Percentiles rank a stretch among this genome's conserved stretches.
These are phyloP conservation scores for Volucella inanis DNA, from an alignment of 2,888 invertebrate species.

Conservation along the genomic window DNA sequence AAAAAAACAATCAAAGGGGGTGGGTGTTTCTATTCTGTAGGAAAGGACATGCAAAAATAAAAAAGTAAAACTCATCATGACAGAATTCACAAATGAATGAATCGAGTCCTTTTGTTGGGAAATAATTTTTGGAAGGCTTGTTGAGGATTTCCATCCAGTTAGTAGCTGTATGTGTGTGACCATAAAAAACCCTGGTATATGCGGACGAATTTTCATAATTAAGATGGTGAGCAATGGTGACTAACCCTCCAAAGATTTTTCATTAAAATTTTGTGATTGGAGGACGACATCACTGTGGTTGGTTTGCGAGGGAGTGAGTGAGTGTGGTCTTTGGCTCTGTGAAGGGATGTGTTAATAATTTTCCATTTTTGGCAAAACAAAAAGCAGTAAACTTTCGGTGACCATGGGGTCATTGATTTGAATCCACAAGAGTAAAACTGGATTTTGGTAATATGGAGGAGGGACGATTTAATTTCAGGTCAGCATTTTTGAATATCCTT, in stretches of 20 bases:
- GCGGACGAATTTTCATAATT: slow-evolving; percentile 68
- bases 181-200: slow-evolving; percentile 3
- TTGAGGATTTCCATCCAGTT: slow-evolving; percentile 39
- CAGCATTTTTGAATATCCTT: slow-evolving; percentile 35
- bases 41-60: slow-evolving; percentile 44
- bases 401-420: slow-evolving; percentile 54
- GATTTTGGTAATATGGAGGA: not conserved
- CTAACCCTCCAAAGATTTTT: slow-evolving; percentile 44
- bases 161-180: too few relatives aligned
- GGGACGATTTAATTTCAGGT: slow-evolving; percentile 46
- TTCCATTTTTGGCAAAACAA: slow-evolving; percentile 46
- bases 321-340: slow-evolving; percentile 52
- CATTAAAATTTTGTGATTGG: slow-evolving; percentile 70
- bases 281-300: slow-evolving; percentile 29
- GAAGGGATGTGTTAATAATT: slow-evolving; percentile 72
- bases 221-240: slow-evolving; percentile 63
- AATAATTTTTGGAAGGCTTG: slow-evolving; percentile 30
- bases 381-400: slow-evolving; percentile 26
- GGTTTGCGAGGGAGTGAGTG: slow-evolving; percentile 35
- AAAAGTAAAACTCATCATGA: slow-evolving; percentile 67
- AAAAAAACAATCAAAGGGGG: not conserved
- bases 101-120: slow-evolving; percentile 40
- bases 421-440: slow-evolving; percentile 13
- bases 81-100: slow-evolving; percentile 70
- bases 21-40: slow-evolving; percentile 1